Evolutionary conservation across 2,113 vertebrate species (phyloP).

Genomic region (Arvicanthis niloticus): DNA sequence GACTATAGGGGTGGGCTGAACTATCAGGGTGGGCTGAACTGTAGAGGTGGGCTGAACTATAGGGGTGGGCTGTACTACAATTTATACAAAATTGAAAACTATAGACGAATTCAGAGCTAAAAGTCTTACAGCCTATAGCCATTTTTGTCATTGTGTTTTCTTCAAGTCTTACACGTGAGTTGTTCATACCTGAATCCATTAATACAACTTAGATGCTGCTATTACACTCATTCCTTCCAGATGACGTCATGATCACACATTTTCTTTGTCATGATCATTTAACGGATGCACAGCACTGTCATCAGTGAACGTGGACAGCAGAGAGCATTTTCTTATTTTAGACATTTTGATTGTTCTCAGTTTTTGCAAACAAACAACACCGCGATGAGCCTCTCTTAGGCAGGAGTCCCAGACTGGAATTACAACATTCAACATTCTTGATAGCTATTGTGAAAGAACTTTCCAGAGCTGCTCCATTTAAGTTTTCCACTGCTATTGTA

Average conservation of each 20-base stretch:
- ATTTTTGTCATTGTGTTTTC: not conserved
- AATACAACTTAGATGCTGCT: not conserved
- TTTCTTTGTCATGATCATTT: not conserved
- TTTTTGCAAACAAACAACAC: conserved; percentile 13
- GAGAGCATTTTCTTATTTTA: not conserved
- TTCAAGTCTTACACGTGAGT: not conserved
- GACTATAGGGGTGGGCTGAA: too few relatives aligned
- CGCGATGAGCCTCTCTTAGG: not conserved
- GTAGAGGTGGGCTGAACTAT: too few relatives aligned
- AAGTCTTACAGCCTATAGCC: not conserved
- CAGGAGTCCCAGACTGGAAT: not conserved
- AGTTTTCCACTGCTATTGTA: not conserved
- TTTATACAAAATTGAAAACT: not conserved
- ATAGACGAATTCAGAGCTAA: not conserved
- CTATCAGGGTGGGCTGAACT: too few relatives aligned
- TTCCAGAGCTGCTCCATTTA: not conserved
- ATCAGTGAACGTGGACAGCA: not conserved
- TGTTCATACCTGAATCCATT: not conserved
- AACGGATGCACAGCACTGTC: not conserved
- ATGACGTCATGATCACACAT: not conserved
- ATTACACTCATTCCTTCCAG: not conserved
- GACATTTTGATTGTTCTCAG: not conserved
- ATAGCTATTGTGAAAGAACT: not conserved
- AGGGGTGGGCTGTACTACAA: not conserved
- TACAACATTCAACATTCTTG: not conserved